Evolutionary conservation across 2,888 invertebrate species (phyloP), one percentile per base, ranked within the genome.

Genomic region (Synergus japonicus): DNA sequence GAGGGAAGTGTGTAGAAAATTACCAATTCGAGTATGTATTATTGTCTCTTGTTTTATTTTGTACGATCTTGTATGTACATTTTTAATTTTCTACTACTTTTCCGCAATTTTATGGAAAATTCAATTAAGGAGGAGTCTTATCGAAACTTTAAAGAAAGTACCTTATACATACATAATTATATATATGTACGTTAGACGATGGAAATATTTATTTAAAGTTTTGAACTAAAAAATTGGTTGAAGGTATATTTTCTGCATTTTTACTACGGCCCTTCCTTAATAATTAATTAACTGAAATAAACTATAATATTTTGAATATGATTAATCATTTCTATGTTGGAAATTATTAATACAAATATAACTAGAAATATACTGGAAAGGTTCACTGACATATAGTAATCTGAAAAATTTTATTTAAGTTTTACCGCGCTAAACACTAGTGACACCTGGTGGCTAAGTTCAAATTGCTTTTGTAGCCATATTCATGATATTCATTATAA

Each of bases 161-260:
- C 88, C 86, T 84, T 87, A 87, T 87, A 85, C 66, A 82, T 78
- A 79, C 77, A 78, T 82, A 79, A 81, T 81, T 80, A 73, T 54
- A 73, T 37, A 84, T 88, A 89, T 87, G 85, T 89, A 88, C 86
- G 90, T 90, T 90, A 90, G 87, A 85, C 82, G 86, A 87, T 89
- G 88, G 82, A 89, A 86, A 90, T 89, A 88, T 90, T 90, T 90
- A 90, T 90, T 90, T 87, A 86, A 88, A 88, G 89, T 89, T 91
- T 89, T 87, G 85, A 90, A 89, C 87, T 85, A 88, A 89, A 88
- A 88, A 86, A 88, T 88, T 87, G 87, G 88, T 89, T 87, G 81
- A 85, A 88, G 54, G 37, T 54, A 73, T 0, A 63, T 63, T 29
- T 37, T 49, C 15, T 73, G 54, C 4, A 4, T 54, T 54, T 73